A percentile compares a stretch with the other conserved stretches of the same genome.
Evolutionary conservation across 2,113 vertebrate species (phyloP).

Genomic region (Osmerus eperlanus): DNA sequence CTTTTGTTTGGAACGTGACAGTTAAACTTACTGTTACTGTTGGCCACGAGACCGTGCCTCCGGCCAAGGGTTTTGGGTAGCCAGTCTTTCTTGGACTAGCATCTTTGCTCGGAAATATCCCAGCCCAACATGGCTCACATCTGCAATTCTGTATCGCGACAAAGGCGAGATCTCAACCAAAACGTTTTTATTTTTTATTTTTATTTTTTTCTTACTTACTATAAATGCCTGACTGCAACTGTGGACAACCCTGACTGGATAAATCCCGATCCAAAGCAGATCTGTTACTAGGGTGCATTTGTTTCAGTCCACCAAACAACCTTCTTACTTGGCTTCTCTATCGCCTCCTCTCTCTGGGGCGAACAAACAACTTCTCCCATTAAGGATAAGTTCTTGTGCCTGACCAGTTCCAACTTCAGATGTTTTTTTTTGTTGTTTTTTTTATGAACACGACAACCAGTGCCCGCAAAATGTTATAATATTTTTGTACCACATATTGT

Average conservation of each 20-base stretch:
- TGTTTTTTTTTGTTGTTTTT: conserved; percentile 56
- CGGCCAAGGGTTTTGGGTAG: neutral
- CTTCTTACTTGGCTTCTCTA: neutral
- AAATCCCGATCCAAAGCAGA: conserved; percentile 25
- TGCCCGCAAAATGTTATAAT: conserved; percentile 78
- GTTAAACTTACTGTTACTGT: neutral
- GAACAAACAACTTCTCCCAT: conserved; percentile 27
- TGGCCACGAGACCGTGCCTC: neutral
- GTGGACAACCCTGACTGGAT: conserved; percentile 1
- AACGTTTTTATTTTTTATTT: conserved; percentile 21
- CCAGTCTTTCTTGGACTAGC: too few relatives aligned
- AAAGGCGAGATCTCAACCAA: conserved; percentile 51
- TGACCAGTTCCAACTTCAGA: conserved; percentile 66
- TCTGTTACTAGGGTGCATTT: neutral
- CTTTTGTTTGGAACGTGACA: neutral
- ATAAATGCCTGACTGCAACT: conserved; percentile 34
- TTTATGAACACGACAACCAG: conserved; percentile 47
- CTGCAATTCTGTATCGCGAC: neutral
- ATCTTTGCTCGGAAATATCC: neutral
- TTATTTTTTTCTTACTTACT: neutral
- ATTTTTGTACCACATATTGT: conserved; percentile 86
- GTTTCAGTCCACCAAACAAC: neutral
- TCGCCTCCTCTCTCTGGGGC: neutral
- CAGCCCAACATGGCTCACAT: conserved; percentile 22
- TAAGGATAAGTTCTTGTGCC: conserved; percentile 73